Evolutionary conservation across 2,888 invertebrate genomes (phyloP), one percentile per base, ranked within the genome.

Genomic region (Masnerella sp.): DNA sequence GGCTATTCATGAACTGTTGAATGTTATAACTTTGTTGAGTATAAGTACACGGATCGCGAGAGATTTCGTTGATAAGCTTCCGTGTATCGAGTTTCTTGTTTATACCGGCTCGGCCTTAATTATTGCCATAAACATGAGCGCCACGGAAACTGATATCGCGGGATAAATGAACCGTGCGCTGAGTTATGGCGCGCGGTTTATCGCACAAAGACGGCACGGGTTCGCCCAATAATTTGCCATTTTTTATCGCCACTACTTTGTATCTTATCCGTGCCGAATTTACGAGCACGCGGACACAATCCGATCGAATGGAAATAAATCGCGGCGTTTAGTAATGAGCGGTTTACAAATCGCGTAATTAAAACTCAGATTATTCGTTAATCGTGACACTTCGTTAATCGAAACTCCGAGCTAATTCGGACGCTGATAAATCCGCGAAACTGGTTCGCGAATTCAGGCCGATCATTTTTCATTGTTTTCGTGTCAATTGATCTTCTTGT

Each of bases 161-260:
- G 47, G 59, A 65, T 71, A 71, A 71, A 58, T 70, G 62, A 70
- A 64, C 56, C 62, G 56, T 70, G 56, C 49, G 62, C 40, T 70
- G 51, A 70, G 38, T 62, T 56, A 64, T 70, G 62, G 62, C 70
- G 38, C 36, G 61, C 54, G 49, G 34, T 54, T 68, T 58, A 61
- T 61, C 52, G 45, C 51, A 25, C 40, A 18, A 14, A 30, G 30
- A 45, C 38, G 22, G 58, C 49, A 18, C 18, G 40, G 47, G 36
- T 45, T 5, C 12, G 7, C 14, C n/a, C n/a, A n/a, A n/a, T n/a
- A n/a, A n/a, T n/a, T n/a, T n/a, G n/a, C n/a, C n/a, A n/a, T n/a
- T 47, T 69, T 61, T 61, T 54, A 61, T 54, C 54, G 22, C 54
- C 8, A n/a, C 38, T 65, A 32, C 12, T 59, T 59, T 52, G 45